Conservation (phyloP, 2,113 vertebrate species). For the Conger conger region DNA sequence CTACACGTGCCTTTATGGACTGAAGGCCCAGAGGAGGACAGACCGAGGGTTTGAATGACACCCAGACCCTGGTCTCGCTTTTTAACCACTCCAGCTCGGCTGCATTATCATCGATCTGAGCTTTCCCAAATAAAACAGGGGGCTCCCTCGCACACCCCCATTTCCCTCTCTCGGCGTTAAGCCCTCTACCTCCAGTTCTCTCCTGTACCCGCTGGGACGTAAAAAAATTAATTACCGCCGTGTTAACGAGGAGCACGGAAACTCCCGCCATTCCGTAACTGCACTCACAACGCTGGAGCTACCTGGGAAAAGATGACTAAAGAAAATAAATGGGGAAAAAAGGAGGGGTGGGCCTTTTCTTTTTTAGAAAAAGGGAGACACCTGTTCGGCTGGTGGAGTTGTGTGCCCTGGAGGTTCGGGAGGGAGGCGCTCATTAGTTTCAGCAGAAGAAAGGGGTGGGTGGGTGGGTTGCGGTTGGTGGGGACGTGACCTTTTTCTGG, state of each 20-base stretch:
- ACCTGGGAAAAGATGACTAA: conserved; percentile 11
- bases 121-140: conserved; percentile 35
- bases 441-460: conserved; percentile 35
- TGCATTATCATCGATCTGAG: conserved; percentile 46
- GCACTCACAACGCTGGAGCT: neutral
- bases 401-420: conserved; percentile 41
- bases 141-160: conserved; percentile 14
- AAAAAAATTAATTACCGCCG: conserved; percentile 25
- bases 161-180: conserved; percentile 36
- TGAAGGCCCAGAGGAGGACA: neutral
- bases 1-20: conserved; percentile 39
- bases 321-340: conserved; percentile 13
- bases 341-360: conserved; percentile 19
- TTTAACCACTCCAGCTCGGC: conserved; percentile 25
- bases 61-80: conserved; percentile 5
- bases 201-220: neutral
- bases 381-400: conserved; percentile 39
- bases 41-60: conserved; percentile 7
- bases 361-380: conserved; percentile 30
- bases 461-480: conserved; percentile 31
- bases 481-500: conserved; percentile 63
- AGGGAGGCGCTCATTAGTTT: conserved; percentile 51
- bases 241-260: conserved; percentile 25
- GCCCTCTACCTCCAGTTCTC: neutral
- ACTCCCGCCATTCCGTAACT: neutral